Base-by-base conservation (phyloP, 2,113 vertebrate genomes). In the Anthoscopus minutus region DNA sequence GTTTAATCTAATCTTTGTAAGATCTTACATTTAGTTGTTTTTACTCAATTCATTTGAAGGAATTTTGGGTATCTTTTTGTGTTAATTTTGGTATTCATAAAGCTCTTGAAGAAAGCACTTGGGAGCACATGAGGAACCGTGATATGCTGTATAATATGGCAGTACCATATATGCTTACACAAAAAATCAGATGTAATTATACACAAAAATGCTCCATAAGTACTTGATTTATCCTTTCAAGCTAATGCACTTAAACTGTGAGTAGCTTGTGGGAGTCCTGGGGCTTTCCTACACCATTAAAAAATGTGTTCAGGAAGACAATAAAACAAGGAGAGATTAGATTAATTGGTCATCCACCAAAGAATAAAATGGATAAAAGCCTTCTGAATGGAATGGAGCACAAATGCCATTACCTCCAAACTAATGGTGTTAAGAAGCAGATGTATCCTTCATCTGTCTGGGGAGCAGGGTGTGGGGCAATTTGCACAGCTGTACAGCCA, bases 211-310 rank as follows among this genome's bases (percentile, higher is more conserved):
- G 2, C 60, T 94, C 40, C n/a, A 51, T 89, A 96, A 95, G 84
- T 94, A 58, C 57, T 78, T 85, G 81, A 94, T 72, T 85, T 94
- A 96, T 65, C 35, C 35, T 94, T 95, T 86, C 65, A 64, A 51
- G 86, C 92, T 82, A 93, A 91, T 57, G 62, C 50, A 83, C 15
- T 96, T 76, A 93, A 95, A 70, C 31, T 86, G 13, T 84, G 89
- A 97, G 91, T 57, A 53, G 21, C 83, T 71, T 74, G 45, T 71
- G 69, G 64, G 65, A 92, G 89, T 93, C 42, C 81, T 93, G 58
- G 19, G 81, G 58, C 61, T 95, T 80, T 96, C 95, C 86, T 74
- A 35, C 61, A 67, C 54, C n/a, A 51, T 88, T 91, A 60, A 92
- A 86, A 89, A 87, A 74, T 87, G 37, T 82, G 64, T 77, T 90